Conservation (phyloP, 2,113 vertebrate genomes). For the Perognathus longimembris region DNA sequence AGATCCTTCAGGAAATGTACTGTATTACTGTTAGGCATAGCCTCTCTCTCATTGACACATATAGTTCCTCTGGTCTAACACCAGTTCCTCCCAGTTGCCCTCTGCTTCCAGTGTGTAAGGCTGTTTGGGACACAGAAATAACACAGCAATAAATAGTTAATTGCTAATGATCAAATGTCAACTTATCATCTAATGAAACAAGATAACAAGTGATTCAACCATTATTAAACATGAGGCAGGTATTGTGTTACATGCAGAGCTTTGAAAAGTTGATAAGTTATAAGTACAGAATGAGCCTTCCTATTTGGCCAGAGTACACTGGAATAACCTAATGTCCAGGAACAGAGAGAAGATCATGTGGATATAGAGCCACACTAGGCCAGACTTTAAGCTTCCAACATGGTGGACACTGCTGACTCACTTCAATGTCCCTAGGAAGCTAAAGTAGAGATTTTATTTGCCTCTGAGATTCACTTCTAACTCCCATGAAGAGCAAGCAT, state of each 20-base stretch:
- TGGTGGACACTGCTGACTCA: background rate
- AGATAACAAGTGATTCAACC: slow-evolving; percentile 45
- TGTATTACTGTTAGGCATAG: background rate
- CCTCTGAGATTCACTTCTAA: slow-evolving; percentile 12
- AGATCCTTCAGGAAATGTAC: background rate
- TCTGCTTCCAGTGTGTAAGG: slow-evolving; percentile 34
- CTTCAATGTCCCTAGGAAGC: background rate
- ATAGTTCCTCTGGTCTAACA: slow-evolving; percentile 5
- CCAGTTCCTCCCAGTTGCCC: slow-evolving; percentile 6
- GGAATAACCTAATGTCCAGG: background rate
- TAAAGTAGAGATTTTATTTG: background rate
- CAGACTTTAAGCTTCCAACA: background rate
- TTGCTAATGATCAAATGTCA: slow-evolving; percentile 67
- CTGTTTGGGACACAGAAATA: slow-evolving; percentile 54
- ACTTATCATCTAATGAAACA: background rate
- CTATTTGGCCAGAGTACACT: background rate
- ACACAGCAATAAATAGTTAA: slow-evolving; percentile 75
- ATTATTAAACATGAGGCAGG: slow-evolving; percentile 61
- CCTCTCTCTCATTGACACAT: background rate
- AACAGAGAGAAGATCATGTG: background rate
- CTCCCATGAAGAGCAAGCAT: background rate
- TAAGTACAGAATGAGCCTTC: background rate
- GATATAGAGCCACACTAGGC: background rate
- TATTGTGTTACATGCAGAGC: slow-evolving; percentile 44
- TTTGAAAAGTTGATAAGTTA: slow-evolving; percentile 55